phyloP scores from a whole-genome alignment of 2,888 invertebrate species.

The Hydrotaea diabolus region DNA sequence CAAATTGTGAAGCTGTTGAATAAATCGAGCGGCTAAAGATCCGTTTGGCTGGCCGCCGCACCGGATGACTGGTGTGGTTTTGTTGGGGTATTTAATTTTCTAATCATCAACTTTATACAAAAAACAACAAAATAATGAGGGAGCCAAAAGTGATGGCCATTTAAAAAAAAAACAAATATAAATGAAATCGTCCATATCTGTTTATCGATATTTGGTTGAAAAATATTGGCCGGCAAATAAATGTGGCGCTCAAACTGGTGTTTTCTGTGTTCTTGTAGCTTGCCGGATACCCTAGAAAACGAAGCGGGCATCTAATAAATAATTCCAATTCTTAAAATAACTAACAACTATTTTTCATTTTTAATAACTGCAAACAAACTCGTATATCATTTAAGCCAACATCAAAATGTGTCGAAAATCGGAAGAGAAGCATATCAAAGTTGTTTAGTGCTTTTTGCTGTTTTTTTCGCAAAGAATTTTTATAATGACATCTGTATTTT shows the following conservation, averaged over 20 bases:
- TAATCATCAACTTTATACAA: constrained; percentile 58
- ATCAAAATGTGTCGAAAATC: neutral
- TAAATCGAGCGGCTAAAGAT: neutral
- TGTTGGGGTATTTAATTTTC: constrained; percentile 59
- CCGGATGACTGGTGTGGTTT: too few relatives aligned
- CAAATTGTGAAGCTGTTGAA: constrained; percentile 5
- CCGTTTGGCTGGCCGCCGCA: too few relatives aligned
- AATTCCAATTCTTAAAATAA: neutral
- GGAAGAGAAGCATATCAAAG: constrained; percentile 30
- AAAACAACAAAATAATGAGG: neutral
- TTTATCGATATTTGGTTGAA: constrained; percentile 53
- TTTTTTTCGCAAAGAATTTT: neutral
- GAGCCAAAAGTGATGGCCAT: too few relatives aligned
- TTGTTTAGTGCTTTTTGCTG: constrained; percentile 16
- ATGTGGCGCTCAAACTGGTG: constrained; percentile 66
- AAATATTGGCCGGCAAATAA: constrained; percentile 63
- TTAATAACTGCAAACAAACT: too few relatives aligned
- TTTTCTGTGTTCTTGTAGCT: neutral
- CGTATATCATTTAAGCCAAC: constrained; percentile 23
- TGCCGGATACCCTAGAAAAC: neutral
- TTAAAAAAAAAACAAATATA: too few relatives aligned
- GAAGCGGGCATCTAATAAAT: constrained; percentile 2
- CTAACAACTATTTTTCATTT: neutral
- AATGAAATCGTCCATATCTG: too few relatives aligned
- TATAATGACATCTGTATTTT: constrained; percentile 11